Evolutionary conservation across 2,797 vertebrate genomes (phyloP).

Genomic region (Eremophila alpestris): DNA sequence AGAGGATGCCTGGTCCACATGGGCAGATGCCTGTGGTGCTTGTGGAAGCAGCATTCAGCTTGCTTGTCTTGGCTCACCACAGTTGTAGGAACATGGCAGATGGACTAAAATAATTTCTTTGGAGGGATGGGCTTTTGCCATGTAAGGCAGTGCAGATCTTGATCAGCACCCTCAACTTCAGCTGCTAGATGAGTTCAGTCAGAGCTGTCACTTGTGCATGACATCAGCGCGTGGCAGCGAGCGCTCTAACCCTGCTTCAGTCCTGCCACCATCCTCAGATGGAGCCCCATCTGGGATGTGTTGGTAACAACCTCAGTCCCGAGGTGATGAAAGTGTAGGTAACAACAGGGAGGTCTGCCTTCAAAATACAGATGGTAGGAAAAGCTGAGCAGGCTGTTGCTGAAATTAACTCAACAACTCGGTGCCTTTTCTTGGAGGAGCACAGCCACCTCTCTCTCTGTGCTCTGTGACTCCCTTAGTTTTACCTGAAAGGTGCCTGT

Average conservation of each 20-base stretch:
- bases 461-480: neutral
- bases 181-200: neutral
- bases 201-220: neutral
- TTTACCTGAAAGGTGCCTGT: neutral
- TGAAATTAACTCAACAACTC: neutral
- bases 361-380: neutral
- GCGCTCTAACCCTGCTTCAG: neutral
- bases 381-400: neutral
- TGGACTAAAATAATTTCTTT: neutral
- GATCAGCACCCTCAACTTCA: neutral
- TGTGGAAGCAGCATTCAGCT: neutral
- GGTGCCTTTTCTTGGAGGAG: neutral
- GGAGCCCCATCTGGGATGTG: neutral
- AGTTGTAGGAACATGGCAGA: neutral
- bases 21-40: neutral
- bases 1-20: neutral
- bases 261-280: neutral
- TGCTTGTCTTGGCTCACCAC: neutral
- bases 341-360: neutral
- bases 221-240: neutral
- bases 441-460: neutral
- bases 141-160: neutral
- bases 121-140: neutral
- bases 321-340: conserved; percentile 8
- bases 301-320: neutral